Evolutionary conservation across 2,888 invertebrate species (phyloP), one percentile per base, ranked within the genome.

Genomic region (Yponomeuta malinellus): DNA sequence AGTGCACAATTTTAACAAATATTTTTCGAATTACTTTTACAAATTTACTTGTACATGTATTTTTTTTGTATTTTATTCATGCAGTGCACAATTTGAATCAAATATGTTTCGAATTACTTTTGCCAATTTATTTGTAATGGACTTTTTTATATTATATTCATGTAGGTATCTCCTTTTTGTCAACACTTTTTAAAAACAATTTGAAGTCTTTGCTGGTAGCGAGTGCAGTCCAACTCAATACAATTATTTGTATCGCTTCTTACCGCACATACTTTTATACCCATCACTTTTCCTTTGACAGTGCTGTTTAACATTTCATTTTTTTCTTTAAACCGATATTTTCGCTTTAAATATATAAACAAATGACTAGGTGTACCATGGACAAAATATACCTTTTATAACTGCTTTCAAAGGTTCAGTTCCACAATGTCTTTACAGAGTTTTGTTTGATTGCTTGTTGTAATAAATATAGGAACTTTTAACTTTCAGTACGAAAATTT

Each of bases 341-440:
- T 78, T 59, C 52, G 52, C 15, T 59, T 59, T 71, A 72, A 76
- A 83, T 83, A 88, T 82, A 87, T 86, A 86, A 87, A 88, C 89
- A 90, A 59, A 90, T 90, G 91, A 90, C 91, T 90, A 90, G 91
- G 86, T 84, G 82, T 88, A 88, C 86, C 88, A 81, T 89, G 88
- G 86, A 89, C 87, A 86, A 84, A 85, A 85, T 82, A 84, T 79
- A 83, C 84, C 81, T 82, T 67, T 79, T 33, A 74, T 59, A 59
- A 15, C 15, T 59, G 52, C 52, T 12, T 59, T 59, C 15, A 9
- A 75, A 75, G 75, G 76, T 79, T 77, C 72, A 74, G 75, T 77
- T 77, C 79, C 76, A 77, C 78, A 80, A 79, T 80, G 74, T 76
- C 78, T 79, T 79, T 83, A 79, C 75, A 75, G 78, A 75, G 52